Base-by-base conservation (phyloP, 2,888 invertebrate genomes). In the Diploptera punctata region DNA sequence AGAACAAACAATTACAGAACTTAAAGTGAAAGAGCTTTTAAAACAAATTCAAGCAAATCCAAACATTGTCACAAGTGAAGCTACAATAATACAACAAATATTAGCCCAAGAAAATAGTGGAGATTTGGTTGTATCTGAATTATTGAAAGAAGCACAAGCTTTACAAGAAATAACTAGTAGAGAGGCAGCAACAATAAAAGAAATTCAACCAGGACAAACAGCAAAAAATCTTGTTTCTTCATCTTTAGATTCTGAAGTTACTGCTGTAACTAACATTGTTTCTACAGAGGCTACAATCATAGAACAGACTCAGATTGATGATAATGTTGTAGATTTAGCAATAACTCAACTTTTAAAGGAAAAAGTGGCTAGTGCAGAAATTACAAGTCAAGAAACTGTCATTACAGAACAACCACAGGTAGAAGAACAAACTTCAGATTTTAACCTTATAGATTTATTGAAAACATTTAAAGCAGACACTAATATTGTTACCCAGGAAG, bases 371-470 rank as follows among this genome's bases (percentile, higher is more conserved):
- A 67, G 19, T 2, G 57, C 68, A 47, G 3, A 68, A 38, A 49
- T 73, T 44, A 43, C 68, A 29, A 29, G 31, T 19, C 57, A 57
- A 57, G 57, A 69, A 43, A 72, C 60, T 16, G 61, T 71, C n/a
- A 67, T 70, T 18, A 74, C 70, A 26, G 70, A 70, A 52, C 60
- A 74, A 21, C 57, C 68, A 26, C 18, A 57, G 29, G 18, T 61
- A 21, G 47, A 70, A 44, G 72, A 75, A 38, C 52, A 54, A n/a
- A 47, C 38, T 16, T 13, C 62, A 49, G 60, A 67, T 31, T 16
- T 43, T 21, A 29, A 9, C 49, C 10, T 29, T 3, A 16, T 47
- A 7, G 26, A 43, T n/a, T 1, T 3, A 16, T 1, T 13, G 4
- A 72, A 67, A 47, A 44, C 67, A 33, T 68, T 49, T 3, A 31